phyloP scores from a whole-genome alignment of 2,888 invertebrate species.

The Netelia virgata region DNA sequence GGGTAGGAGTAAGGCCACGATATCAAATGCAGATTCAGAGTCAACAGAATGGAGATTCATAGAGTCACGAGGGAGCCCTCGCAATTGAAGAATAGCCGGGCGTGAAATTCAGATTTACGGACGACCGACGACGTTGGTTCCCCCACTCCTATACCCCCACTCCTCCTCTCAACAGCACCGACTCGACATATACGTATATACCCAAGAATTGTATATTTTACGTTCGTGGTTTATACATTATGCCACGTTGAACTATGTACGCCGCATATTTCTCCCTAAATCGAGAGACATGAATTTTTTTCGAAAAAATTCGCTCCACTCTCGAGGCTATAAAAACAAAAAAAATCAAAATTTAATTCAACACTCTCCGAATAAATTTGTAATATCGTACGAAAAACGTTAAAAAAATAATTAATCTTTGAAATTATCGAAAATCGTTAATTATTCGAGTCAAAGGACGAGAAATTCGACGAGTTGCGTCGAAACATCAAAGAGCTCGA shows the following conservation, averaged over 20 bases:
- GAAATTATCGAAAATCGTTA: neutral
- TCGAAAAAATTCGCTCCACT: neutral
- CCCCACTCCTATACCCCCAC: neutral
- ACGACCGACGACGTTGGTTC: slow-evolving; percentile 50
- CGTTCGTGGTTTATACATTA: slow-evolving; percentile 13
- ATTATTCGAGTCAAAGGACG: neutral
- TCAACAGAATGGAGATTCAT: slow-evolving; percentile 73
- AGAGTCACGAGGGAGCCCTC: slow-evolving; percentile 59
- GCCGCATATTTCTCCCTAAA: neutral
- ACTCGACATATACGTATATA: neutral
- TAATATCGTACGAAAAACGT: neutral
- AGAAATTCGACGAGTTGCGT: neutral
- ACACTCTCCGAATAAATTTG: neutral
- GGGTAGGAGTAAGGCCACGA: slow-evolving; percentile 49
- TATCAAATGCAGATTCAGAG: slow-evolving; percentile 76
- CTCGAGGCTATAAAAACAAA: too few relatives aligned
- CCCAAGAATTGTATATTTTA: neutral
- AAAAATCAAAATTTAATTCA: too few relatives aligned
- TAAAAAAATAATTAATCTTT: neutral
- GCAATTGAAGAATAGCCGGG: slow-evolving; percentile 72
- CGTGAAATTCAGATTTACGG: slow-evolving; percentile 71
- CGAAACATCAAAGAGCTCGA: neutral
- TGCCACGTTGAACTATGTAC: neutral
- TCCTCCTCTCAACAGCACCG: neutral
- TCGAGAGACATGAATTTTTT: neutral